Evolutionary conservation across 2,113 vertebrate genomes (phyloP), one percentile per base, ranked within the genome.

Genomic region (Sturnus vulgaris): DNA sequence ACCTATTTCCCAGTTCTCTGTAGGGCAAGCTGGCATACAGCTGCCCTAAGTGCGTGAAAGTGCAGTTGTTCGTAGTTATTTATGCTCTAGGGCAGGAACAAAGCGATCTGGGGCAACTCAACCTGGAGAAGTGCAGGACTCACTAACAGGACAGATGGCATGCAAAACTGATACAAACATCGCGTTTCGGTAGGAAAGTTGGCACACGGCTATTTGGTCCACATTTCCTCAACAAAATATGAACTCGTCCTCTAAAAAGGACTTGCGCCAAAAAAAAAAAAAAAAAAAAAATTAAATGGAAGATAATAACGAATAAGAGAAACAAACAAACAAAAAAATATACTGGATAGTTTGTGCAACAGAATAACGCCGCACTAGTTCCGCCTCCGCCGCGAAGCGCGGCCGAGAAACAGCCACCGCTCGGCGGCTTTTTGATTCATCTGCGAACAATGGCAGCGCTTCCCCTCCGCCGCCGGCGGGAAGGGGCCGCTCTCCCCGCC

Each of bases 371-470:
- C 23, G n/a, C 55, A 31, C 55, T 28, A 49, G 49, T 53, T 81
- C 87, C n/a, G 37, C 86, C 76, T 92, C 86, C 77, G 77, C 86
- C 55, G 60, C 89, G 57, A 69, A 52, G 47, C 65, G 59, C 46
- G 50, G 40, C n/a, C 59, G 40, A 75, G n/a, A 28, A 80, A 19
- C 76, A 56, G 71, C 55, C 46, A 65, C 76, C 31, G 55, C 79
- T 93, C 91, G 57, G 79, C 55, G 31, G 75, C 69, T 88, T 87
- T 69, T 91, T 31, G 15, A 69, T 53, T 53, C 55, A 10, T 27
- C 46, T 64, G 40, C 85, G 70, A 91, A 96, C 95, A 96, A 96
- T 93, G 71, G 95, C 92, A 77, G 86, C 2, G 22, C 22, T 76
- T 66, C 73, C 86, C 72, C 70, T 18, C 31, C 4, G 59, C 75